Conservation (phyloP, 1,140 invertebrate genomes). For the Hyles vespertilio region DNA sequence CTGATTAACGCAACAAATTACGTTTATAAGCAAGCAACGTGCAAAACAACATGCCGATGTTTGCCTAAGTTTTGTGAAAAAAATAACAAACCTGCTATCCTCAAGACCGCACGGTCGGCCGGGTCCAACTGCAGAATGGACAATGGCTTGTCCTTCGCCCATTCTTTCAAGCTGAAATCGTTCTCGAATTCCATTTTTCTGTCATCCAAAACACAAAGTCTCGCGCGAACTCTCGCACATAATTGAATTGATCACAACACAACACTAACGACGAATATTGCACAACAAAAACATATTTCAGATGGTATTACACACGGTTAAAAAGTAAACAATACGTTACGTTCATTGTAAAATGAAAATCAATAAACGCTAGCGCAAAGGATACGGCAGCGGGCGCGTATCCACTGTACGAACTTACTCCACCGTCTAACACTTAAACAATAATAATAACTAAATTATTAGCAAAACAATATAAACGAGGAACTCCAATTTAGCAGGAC, state of each 20-base stretch:
- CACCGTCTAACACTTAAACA: conserved; percentile 33
- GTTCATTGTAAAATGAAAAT: conserved; percentile 72
- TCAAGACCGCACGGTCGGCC: conserved; percentile 94
- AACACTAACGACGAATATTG: conserved; percentile 54
- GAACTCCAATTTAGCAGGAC: conserved; percentile 51
- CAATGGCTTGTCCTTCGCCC: conserved; percentile 96
- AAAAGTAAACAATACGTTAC: conserved; percentile 70
- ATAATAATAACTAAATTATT: conserved; percentile 37
- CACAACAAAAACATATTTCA: conserved; percentile 50
- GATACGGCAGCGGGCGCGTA: conserved; percentile 54
- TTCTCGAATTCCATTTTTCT: conserved; percentile 87
- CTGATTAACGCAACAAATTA: conserved; percentile 26
- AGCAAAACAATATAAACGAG: conserved; percentile 42
- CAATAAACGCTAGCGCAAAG: conserved; percentile 58
- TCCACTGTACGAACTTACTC: conserved; percentile 31
- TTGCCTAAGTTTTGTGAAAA: neutral
- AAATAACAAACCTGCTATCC: conserved; percentile 91
- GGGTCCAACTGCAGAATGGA: conserved; percentile 96
- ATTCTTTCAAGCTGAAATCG: conserved; percentile 92
- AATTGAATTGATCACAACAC: conserved; percentile 66
- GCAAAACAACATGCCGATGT: conserved; percentile 3
- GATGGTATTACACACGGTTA: conserved; percentile 52
- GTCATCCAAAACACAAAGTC: conserved; percentile 71
- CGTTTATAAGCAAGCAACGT: neutral
- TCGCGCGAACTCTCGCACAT: conserved; percentile 68